Evolutionary conservation across 2,113 vertebrate genomes (phyloP), one percentile per base, ranked within the genome.

Genomic region (Zosterops japonicus): DNA sequence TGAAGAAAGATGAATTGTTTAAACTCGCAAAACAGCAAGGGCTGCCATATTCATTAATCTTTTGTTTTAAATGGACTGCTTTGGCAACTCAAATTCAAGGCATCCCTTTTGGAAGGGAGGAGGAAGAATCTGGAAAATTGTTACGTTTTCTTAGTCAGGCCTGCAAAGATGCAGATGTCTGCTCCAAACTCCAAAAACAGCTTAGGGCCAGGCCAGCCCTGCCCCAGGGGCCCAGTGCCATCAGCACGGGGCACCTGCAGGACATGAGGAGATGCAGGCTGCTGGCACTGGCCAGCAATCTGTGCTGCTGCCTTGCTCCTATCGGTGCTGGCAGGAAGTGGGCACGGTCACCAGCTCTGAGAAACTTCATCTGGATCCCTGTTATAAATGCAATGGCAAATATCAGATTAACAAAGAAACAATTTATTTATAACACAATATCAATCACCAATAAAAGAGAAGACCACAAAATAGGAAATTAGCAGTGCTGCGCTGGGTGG

Each of bases 1-100:
- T 12, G 55, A 93, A 61, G 86, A 96, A 93, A 90, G 90, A 96
- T 95, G 90, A 96, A 57, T 77, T 75, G 68, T 80, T 96, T 96
- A 94, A 96, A 94, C 72, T 95, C 92, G 94, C 79, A 90, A 67
- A 97, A 83, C 68, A 87, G 68, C 71, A 83, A 92, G 68, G 44
- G 33, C 68, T 63, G 79, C 64, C 47, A 33, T 29, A 84, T 84
- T 92, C 85, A 71, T 87, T 83, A 90, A 47, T 86, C 68, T 93
- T 69, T 64, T 49, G 35, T 90, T 95, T 86, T 78, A 86, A 95
- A 91, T 64, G 56, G 69, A 81, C 64, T 71, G 41, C 12, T 77
- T 64, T 63, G 47, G 61, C 59, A 39, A 61, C 67, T 76, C 22
- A 63, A 72, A 75, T 25, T n/a, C 76, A 83, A 81, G 56, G 56